Evolutionary conservation across 2,888 invertebrate genomes (phyloP), one percentile per base, ranked within the genome.

Genomic region (Eugnorisma glareosa): DNA sequence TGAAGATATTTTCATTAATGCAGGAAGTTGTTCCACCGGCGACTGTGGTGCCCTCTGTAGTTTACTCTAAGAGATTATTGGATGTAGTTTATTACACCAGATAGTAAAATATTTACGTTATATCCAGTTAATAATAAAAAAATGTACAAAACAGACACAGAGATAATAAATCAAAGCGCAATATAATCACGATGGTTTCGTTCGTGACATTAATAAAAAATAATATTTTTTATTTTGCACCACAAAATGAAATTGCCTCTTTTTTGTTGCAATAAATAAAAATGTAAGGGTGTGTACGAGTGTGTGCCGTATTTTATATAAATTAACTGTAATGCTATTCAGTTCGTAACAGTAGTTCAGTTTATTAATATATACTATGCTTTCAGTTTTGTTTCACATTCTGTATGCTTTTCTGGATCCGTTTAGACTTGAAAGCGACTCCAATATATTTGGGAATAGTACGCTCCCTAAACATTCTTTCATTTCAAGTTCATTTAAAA

Each of bases 1-100:
- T 75, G 67, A 77, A 84, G 66, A 70, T 67, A 77, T 68, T 81
- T 67, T 79, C 73, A 84, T 75, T 77, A 75, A 6, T 28, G 35
- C 18, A 45, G 54, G 18, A 81, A 77, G 61, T 77, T 70, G 31
- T 61, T 67, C 18, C 24, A 40, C n/a, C 24, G 21, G 63, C 8
- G 15, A 13, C 2, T 18, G 15, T 64, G 63, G 28, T 68, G 24
- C 57, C 43, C 40, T 75, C n/a, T n/a, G 28, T 40, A 28, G 31
- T 48, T 54, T 68, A 35, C 18, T 67, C 7, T 13, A 24, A 24
- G 21, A 51, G 28, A 11, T 48, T 64, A 37, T 70, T 61, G 15
- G 13, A 79, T 61, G 13, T 35, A 54, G 31, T 73, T 72, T 72
- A 72, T 31, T n/a, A n/a, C 31, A 40, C 54, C n/a, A 5, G 54